Evolutionary conservation across 2,797 vertebrate genomes (phyloP).

Genomic region (Morelia viridis): DNA sequence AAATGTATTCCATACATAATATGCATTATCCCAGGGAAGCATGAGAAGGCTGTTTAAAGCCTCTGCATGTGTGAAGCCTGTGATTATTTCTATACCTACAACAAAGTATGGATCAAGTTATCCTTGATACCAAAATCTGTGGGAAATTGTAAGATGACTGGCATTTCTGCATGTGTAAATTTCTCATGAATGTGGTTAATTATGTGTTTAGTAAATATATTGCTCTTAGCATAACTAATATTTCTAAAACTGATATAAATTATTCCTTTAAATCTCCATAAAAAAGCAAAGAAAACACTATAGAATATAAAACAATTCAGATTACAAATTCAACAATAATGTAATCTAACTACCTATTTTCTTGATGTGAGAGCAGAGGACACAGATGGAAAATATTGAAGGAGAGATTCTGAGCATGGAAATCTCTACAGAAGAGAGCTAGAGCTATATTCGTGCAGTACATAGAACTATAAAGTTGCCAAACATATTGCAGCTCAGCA

Average conservation of each 20-base stretch:
- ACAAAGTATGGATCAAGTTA: neutral
- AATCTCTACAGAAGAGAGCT: neutral
- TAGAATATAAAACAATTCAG: neutral
- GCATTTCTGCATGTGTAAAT: neutral
- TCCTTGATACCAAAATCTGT: neutral
- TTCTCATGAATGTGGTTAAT: neutral
- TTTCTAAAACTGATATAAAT: neutral
- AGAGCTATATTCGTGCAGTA: neutral
- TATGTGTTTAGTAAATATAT: neutral
- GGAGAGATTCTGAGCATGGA: neutral
- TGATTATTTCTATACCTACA: neutral
- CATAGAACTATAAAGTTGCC: neutral
- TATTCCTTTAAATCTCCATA: neutral
- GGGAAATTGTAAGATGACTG: neutral
- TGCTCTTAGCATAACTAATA: neutral
- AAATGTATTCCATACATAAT: neutral
- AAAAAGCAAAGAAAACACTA: neutral
- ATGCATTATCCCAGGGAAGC: neutral
- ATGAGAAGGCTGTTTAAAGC: neutral
- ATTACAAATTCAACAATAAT: neutral
- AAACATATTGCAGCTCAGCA: neutral
- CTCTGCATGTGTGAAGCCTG: neutral
- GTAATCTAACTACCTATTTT: neutral
- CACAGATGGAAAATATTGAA: neutral
- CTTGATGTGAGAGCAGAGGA: neutral